Conservation (phyloP, 2,113 vertebrate genomes). For the Erinaceus europaeus region DNA sequence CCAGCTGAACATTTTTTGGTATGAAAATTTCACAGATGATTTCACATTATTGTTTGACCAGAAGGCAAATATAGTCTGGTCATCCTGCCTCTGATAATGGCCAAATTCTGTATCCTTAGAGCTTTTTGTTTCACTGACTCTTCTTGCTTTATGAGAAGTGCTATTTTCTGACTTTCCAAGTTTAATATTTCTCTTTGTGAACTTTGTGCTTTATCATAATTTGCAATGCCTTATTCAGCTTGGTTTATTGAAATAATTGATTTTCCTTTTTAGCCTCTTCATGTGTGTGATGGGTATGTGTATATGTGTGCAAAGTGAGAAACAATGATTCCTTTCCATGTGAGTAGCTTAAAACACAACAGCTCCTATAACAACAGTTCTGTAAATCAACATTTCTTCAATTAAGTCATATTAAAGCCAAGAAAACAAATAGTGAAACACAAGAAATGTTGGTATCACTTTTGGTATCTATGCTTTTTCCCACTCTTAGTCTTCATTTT, state of each 20-base stretch:
- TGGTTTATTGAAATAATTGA: conserved; percentile 25
- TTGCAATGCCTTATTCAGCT: background rate
- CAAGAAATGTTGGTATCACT: too few relatives aligned
- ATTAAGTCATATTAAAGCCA: too few relatives aligned
- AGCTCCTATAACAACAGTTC: too few relatives aligned
- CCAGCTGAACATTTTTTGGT: background rate
- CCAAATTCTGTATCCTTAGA: background rate
- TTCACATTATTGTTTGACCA: background rate
- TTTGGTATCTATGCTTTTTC: too few relatives aligned
- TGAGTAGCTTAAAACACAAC: background rate
- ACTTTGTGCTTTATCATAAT: conserved; percentile 7
- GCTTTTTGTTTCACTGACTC: background rate
- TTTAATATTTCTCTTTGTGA: background rate
- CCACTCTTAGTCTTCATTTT: too few relatives aligned
- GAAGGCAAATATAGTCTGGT: background rate
- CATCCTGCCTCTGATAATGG: background rate
- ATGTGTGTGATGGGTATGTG: background rate
- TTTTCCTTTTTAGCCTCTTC: background rate
- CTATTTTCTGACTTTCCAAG: background rate
- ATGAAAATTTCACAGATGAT: background rate
- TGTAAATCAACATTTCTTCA: too few relatives aligned
- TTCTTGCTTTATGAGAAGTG: background rate
- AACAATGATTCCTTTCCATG: background rate
- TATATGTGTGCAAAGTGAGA: background rate
- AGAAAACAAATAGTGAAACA: too few relatives aligned